Base-by-base conservation (phyloP, 1,140 invertebrate genomes). In the Chrysomallon squamiferum region DNA sequence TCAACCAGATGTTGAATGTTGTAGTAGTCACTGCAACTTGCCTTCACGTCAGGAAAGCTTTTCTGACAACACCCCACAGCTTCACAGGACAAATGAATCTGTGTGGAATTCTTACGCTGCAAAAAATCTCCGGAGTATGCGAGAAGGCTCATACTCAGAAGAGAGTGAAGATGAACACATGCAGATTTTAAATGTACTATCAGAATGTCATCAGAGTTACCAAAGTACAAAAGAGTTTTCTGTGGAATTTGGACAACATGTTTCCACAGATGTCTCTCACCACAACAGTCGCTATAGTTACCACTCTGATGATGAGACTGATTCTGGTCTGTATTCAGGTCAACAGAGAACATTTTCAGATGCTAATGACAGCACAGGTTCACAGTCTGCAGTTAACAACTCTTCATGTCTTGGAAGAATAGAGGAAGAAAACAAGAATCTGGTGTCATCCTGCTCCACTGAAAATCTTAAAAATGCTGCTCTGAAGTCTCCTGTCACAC, bases 41-140 rank as follows among this genome's bases (percentile, higher is more conserved):
- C 71, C 77, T 2, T 76, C 71, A 27, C 43, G 73, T 45, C 71
- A 74, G 50, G 73, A 79, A 35, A 75, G 69, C 33, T 56, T 69
- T 9, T 63, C 69, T 2, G 78, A 81, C 49, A 70, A 74, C 33
- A 83, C 81, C 18, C 81, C 81, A 2, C 71, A 78, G 60, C 73
- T 81, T 64, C 75, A 78, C 62, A 67, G 75, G 35, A 70, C 74
- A 13, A 65, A 78, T 47, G 74, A 77, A 49, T 77, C 79, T 35
- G 74, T 81, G 25, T 74, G 71, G 73, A 79, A 76, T 30, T 81
- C 79, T 0, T 80, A 76, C 61, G 71, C 81, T 3, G 78, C 81
- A 0, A 64, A 69, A 33, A 78, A 77, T 56, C 65, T 83, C 25
- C 68, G 77, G 15, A 77, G 74, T 11, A 72, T 83, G 67, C 67